A percentile compares a stretch with the other conserved stretches of the same genome.
Evolutionary conservation across 2,113 vertebrate species (phyloP).

Genomic region (Noctilio leporinus): DNA sequence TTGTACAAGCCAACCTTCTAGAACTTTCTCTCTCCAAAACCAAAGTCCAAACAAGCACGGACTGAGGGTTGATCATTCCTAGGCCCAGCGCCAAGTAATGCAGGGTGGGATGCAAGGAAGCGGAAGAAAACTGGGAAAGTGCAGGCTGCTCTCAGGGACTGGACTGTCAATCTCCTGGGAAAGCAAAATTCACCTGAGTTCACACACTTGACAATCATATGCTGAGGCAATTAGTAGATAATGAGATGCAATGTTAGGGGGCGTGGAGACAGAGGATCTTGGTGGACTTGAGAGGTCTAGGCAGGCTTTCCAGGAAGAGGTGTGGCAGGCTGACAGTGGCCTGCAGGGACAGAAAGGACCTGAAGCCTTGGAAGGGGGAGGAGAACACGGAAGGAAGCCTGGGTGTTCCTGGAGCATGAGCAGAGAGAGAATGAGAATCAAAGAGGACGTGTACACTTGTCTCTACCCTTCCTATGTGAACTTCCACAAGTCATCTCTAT

Average conservation of each 20-base stretch:
- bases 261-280: background rate
- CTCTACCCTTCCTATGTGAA: background rate
- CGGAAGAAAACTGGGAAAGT: background rate
- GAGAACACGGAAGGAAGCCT: rapidly evolving
- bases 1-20: background rate
- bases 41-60: background rate
- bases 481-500: background rate
- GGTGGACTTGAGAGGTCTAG: background rate
- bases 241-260: background rate
- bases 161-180: background rate
- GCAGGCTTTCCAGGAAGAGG: background rate
- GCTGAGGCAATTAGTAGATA: background rate
- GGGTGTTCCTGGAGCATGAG: background rate
- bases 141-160: background rate
- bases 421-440: background rate
- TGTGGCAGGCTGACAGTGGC: background rate
- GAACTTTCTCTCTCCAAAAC: background rate
- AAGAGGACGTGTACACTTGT: too few relatives aligned
- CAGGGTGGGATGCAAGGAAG: background rate
- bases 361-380: background rate
- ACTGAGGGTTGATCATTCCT: background rate
- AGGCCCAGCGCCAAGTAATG: background rate
- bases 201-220: rapidly evolving
- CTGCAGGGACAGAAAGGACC: background rate
- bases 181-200: background rate